A percentile compares a stretch with the other conserved stretches of the same genome.
Conservation (phyloP, 2,113 vertebrate genomes). For the Corydoras maculifer region DNA sequence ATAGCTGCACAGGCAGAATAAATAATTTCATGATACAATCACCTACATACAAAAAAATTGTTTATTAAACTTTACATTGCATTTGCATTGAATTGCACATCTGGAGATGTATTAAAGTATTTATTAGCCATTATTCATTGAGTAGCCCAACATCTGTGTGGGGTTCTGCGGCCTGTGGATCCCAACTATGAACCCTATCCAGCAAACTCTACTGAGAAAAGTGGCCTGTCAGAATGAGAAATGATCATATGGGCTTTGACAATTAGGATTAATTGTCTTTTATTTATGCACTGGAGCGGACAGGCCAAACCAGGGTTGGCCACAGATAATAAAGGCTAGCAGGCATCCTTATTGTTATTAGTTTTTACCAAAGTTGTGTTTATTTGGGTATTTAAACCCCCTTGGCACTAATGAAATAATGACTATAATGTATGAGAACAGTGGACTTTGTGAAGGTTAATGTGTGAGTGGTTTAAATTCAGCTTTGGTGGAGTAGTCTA, state of each 20-base stretch:
- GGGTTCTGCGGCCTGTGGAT: slow-evolving; percentile 64
- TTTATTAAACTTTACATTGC: no score
- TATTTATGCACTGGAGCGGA: slow-evolving; percentile 84
- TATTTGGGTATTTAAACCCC: slow-evolving; percentile 60
- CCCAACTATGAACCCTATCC: slow-evolving; percentile 75
- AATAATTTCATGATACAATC: no score
- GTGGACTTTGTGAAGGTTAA: slow-evolving; percentile 29
- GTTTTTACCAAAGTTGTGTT: slow-evolving; percentile 67
- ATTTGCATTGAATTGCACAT: no score
- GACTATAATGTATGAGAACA: slow-evolving; percentile 32
- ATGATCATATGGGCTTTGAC: slow-evolving; percentile 80
- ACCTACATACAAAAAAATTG: no score
- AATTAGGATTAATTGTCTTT: slow-evolving; percentile 99
- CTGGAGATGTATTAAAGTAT: neutral
- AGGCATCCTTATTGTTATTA: slow-evolving; percentile 72
- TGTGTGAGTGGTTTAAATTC: slow-evolving; percentile 21
- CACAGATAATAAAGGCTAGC: slow-evolving; percentile 79
- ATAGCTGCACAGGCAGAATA: no score
- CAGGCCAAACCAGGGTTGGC: slow-evolving; percentile 77
- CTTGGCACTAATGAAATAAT: slow-evolving; percentile 50
- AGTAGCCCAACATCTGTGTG: slow-evolving; percentile 63
- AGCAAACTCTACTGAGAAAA: slow-evolving; percentile 83
- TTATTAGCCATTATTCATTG: slow-evolving; percentile 25
- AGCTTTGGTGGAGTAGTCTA: neutral
- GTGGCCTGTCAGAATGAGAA: slow-evolving; percentile 96